Evolutionary conservation across 2,797 vertebrate genomes (phyloP).

Genomic region (Aplochiton taeniatus): DNA sequence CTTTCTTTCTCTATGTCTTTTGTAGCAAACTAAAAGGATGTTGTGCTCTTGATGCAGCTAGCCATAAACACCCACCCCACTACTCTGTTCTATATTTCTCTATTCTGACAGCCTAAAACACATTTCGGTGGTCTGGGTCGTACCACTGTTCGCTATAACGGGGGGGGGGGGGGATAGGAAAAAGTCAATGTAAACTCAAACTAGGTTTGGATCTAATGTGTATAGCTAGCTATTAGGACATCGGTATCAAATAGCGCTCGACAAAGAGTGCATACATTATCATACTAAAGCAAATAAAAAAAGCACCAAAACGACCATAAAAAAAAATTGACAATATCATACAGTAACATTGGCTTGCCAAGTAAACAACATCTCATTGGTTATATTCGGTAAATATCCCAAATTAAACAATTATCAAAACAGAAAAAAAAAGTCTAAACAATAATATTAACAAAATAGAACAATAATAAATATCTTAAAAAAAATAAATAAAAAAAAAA

Average conservation of each 20-base stretch:
- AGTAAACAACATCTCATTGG: slow-evolving; percentile 76
- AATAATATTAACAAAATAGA: slow-evolving; percentile 76
- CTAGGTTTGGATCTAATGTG: slow-evolving; percentile 67
- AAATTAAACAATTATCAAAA: slow-evolving; percentile 62
- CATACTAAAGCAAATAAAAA: slow-evolving; percentile 66
- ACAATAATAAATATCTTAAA: slow-evolving; percentile 71
- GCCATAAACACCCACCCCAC: slow-evolving; percentile 34
- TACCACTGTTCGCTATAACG: slow-evolving; percentile 23
- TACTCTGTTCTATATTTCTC: slow-evolving; percentile 50
- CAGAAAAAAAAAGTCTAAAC: slow-evolving; percentile 52
- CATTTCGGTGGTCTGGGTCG: slow-evolving; percentile 20
- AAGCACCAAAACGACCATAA: slow-evolving; percentile 69
- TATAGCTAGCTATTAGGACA: slow-evolving; percentile 72
- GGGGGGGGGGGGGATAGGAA: slow-evolving; percentile 28
- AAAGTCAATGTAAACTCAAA: slow-evolving; percentile 65
- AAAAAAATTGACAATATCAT: slow-evolving; percentile 69
- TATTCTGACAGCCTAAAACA: slow-evolving; percentile 44
- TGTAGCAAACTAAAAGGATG: slow-evolving; percentile 61
- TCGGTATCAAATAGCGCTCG: slow-evolving; percentile 77
- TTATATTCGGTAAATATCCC: slow-evolving; percentile 75
- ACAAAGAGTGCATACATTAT: slow-evolving; percentile 66
- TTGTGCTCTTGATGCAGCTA: slow-evolving; percentile 31
- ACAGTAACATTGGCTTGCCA: slow-evolving; percentile 75
- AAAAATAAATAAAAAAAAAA: slow-evolving; percentile 49
- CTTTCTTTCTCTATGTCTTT: slow-evolving; percentile 36